Conservation (phyloP, 1,140 invertebrate genomes). For the Neodiprion pinetum region DNA sequence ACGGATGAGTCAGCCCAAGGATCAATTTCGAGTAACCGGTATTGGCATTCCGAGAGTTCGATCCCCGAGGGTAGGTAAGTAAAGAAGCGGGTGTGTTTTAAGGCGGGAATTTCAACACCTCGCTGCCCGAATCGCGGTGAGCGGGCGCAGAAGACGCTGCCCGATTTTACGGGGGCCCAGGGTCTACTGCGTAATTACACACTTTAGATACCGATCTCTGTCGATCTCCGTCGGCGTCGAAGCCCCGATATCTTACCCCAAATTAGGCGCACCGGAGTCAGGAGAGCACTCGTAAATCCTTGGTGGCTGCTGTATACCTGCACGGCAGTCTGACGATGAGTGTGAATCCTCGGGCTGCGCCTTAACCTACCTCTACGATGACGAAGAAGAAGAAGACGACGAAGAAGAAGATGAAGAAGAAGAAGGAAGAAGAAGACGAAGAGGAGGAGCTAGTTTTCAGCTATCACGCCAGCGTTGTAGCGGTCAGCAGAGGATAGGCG, state of each 20-base stretch:
- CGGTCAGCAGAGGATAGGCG: no score
- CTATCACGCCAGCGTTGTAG: no score
- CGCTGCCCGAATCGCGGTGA: no score
- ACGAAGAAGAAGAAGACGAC: no score
- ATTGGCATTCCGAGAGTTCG: no score
- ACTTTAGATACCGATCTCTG: conserved; percentile 10
- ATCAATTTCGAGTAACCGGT: no score
- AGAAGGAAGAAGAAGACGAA: neutral
- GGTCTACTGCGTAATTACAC: conserved; percentile 9
- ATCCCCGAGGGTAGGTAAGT: no score
- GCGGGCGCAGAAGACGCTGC: neutral
- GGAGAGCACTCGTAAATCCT: neutral
- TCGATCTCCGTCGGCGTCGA: neutral
- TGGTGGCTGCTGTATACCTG: neutral
- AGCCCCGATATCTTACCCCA: conserved; percentile 8
- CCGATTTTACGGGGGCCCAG: neutral
- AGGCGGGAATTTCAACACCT: no score
- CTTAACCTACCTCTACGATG: neutral
- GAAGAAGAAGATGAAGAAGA: neutral
- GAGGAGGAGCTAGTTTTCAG: no score
- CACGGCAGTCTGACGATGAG: neutral
- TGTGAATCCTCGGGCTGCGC: neutral
- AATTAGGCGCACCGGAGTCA: neutral
- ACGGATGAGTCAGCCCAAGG: no score
- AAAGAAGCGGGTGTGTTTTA: no score